Percentiles rank a stretch among this genome's conserved stretches.
Evolutionary conservation across 2,113 vertebrate genomes (phyloP).

Genomic region (Microtus ochrogaster): DNA sequence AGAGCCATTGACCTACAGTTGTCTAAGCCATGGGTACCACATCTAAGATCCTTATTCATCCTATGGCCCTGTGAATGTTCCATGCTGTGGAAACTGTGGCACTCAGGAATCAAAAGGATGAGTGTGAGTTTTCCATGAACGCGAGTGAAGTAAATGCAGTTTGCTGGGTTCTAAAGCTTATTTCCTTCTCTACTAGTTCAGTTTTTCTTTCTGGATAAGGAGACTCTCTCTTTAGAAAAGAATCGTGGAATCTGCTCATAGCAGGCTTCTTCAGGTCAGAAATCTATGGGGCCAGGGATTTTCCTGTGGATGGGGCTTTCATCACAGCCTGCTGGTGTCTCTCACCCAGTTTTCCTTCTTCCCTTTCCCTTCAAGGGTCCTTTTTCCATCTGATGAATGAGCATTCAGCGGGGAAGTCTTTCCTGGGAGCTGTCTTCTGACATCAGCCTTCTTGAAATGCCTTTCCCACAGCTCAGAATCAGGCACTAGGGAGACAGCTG

Average conservation of each 20-base stretch:
- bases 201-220: neutral
- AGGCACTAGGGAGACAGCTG: neutral
- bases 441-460: neutral
- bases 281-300: neutral
- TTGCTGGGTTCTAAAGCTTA: neutral
- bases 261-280: neutral
- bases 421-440: neutral
- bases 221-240: fast-evolving
- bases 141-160: neutral
- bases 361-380: neutral
- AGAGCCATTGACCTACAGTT: neutral
- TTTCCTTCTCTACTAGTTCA: neutral
- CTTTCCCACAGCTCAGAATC: neutral
- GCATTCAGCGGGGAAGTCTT: too few species aligned
- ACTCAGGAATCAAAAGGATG: too few species aligned
- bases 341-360: neutral
- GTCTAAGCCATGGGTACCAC: neutral
- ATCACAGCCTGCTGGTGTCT: fast-evolving
- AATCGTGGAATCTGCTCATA: neutral
- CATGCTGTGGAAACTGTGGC: neutral
- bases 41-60: neutral
- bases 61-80: fast-evolving
- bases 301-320: neutral
- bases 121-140: neutral
- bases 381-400: neutral